Evolutionary conservation across 1,140 invertebrate species (phyloP).

Genomic region (Zaprionus gabonicus): DNA sequence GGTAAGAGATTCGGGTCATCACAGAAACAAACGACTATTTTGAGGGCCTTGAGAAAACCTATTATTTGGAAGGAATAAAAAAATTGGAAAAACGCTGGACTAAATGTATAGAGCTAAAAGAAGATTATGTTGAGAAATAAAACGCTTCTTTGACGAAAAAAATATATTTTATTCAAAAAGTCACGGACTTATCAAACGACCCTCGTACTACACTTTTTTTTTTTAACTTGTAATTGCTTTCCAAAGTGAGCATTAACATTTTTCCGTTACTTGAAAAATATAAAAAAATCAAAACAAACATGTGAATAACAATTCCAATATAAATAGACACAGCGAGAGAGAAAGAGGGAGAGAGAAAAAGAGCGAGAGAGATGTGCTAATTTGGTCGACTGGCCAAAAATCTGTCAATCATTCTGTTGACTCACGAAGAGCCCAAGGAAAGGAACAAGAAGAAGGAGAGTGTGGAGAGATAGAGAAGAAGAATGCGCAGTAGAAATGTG

Average conservation of each 20-base stretch:
- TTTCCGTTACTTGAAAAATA: slow-evolving; percentile 11
- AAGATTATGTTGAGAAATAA: no score
- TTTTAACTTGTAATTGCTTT: slow-evolving; percentile 25
- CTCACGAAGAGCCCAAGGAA: neutral
- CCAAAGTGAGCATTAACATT: slow-evolving; percentile 21
- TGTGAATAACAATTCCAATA: slow-evolving; percentile 12
- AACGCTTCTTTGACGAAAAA: no score
- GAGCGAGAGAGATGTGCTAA: slow-evolving; percentile 13
- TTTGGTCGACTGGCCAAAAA: slow-evolving; percentile 8
- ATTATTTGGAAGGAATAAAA: no score
- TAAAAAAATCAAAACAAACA: neutral
- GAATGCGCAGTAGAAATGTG: slow-evolving; percentile 6
- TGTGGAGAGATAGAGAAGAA: neutral
- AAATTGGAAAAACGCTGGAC: no score
- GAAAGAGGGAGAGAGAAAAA: neutral
- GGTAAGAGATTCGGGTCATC: no score
- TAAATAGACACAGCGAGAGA: slow-evolving; percentile 17
- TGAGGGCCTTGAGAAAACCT: no score
- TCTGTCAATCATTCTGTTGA: slow-evolving; percentile 12
- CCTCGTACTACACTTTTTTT: slow-evolving; percentile 11
- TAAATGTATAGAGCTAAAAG: no score
- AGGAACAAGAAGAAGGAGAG: neutral
- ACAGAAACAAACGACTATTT: no score
- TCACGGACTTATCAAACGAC: no score
- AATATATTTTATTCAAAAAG: no score